Percentiles rank a stretch among this genome's conserved stretches.
Conservation (phyloP, 2,797 vertebrate species). For the Muscicapa striata region DNA sequence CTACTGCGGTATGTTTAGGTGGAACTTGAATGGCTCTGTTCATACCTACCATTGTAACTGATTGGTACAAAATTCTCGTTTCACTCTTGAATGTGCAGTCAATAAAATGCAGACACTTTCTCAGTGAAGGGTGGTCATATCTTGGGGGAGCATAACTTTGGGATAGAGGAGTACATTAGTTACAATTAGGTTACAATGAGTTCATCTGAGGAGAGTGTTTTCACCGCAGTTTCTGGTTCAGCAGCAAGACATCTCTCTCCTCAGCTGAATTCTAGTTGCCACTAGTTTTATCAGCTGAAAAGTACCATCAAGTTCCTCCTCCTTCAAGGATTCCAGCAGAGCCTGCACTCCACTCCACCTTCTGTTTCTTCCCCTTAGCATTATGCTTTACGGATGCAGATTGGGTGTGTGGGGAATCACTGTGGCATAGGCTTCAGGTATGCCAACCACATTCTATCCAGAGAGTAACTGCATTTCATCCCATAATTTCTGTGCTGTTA, state of each 20-base stretch:
- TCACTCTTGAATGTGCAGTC: fast-evolving
- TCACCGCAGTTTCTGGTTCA: background rate
- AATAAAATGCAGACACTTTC: background rate
- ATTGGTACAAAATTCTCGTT: background rate
- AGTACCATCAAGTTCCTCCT: background rate
- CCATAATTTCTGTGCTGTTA: background rate
- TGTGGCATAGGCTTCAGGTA: fast-evolving
- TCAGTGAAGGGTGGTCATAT: background rate
- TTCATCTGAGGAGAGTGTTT: fast-evolving
- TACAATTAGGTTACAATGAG: background rate
- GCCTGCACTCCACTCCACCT: background rate
- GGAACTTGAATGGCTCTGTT: background rate
- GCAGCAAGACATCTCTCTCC: background rate
- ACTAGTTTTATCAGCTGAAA: background rate
- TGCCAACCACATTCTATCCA: no score
- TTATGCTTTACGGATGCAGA: background rate
- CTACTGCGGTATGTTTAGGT: background rate
- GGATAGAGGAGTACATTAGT: background rate
- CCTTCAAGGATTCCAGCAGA: background rate
- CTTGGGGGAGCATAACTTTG: background rate
- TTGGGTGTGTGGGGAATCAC: background rate
- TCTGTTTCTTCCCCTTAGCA: background rate
- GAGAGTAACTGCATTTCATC: background rate
- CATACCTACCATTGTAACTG: background rate
- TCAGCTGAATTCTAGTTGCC: background rate